phyloP scores from a whole-genome alignment of 2,888 invertebrate species.

The Dynastes tityus region DNA sequence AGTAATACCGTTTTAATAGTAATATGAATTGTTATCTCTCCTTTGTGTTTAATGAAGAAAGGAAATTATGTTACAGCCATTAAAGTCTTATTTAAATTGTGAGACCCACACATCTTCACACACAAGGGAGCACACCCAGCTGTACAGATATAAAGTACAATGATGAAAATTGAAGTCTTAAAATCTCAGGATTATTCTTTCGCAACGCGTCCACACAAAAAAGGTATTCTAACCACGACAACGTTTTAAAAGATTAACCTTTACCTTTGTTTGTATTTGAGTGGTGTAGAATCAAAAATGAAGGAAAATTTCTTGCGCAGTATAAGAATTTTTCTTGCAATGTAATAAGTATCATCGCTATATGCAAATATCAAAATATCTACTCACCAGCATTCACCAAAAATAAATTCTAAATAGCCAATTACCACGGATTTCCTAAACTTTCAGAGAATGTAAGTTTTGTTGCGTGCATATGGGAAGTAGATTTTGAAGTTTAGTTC shows the following conservation, averaged over 20 bases:
- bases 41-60: constrained; percentile 42
- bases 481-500: too few relatives aligned
- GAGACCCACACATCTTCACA: constrained; percentile 5
- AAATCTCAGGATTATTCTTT: neutral
- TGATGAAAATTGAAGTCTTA: constrained; percentile 5
- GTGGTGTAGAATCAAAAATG: neutral
- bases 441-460: neutral
- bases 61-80: constrained; percentile 22
- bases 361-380: neutral
- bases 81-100: constrained; percentile 30
- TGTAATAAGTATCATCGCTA: neutral
- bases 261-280: neutral
- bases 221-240: neutral
- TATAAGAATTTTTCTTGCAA: too few relatives aligned
- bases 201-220: neutral
- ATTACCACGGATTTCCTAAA: neutral
- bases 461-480: too few relatives aligned
- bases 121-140: constrained; percentile 18
- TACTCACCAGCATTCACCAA: too few relatives aligned
- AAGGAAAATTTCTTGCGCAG: neutral
- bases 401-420: too few relatives aligned
- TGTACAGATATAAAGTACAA: neutral
- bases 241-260: neutral
- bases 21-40: constrained; percentile 37
- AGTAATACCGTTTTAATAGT: constrained; percentile 39